phyloP scores from a whole-genome alignment of 2,113 vertebrate species.

The Apeltes quadracus region DNA sequence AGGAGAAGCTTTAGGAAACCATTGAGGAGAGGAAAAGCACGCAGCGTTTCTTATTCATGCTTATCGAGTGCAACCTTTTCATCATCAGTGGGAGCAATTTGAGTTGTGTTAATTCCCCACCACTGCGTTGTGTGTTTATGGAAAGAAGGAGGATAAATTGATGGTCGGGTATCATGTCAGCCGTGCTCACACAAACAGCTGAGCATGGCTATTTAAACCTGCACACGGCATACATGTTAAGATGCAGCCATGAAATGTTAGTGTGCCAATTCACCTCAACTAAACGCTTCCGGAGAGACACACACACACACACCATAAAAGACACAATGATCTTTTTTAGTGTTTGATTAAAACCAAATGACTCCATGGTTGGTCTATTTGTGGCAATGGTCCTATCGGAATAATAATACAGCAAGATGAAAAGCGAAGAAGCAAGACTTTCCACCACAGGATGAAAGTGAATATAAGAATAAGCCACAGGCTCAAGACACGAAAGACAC shows the following conservation, averaged over 20 bases:
- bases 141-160: background rate
- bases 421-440: background rate
- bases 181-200: slow-evolving; percentile 7
- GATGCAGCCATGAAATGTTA: slow-evolving; percentile 3
- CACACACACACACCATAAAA: background rate
- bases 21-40: slow-evolving; percentile 17
- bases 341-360: background rate
- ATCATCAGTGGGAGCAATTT: background rate
- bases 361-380: background rate
- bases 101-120: background rate
- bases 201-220: background rate
- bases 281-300: background rate
- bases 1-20: slow-evolving; percentile 16
- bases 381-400: background rate
- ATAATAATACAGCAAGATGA: background rate
- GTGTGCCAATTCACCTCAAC: background rate
- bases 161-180: slow-evolving; percentile 16
- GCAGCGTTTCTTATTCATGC: slow-evolving; percentile 13
- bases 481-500: background rate
- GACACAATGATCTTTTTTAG: background rate
- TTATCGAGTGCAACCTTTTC: slow-evolving; percentile 17
- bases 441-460: background rate
- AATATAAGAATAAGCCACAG: slow-evolving; percentile 2
- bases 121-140: background rate
- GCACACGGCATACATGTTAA: background rate